These are phyloP conservation scores for Budorcas taxicolor DNA, from an alignment of 2,113 vertebrate species.

Conservation along the genomic window DNA sequence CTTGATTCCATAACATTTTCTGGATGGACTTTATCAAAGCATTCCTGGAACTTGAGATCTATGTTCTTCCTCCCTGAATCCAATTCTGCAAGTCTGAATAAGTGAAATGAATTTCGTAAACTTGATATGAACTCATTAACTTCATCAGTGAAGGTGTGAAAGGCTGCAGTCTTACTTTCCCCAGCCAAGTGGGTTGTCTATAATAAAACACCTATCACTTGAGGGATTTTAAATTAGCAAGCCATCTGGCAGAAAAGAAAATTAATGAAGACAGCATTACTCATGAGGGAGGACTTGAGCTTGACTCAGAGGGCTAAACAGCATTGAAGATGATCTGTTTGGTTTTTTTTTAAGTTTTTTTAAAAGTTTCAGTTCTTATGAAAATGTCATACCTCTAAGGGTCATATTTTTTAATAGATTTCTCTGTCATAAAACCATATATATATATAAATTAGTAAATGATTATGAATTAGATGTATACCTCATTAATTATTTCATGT, in stretches of 20 bases:
- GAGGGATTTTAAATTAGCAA: conserved; percentile 69
- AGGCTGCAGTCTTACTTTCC: conserved; percentile 50
- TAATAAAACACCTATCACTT: conserved; percentile 75
- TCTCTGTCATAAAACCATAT: not conserved
- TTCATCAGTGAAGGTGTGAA: conserved; percentile 61
- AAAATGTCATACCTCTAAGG: conserved; percentile 9
- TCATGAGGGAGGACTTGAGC: conserved; percentile 29
- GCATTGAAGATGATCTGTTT: not conserved
- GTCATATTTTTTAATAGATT: not conserved
- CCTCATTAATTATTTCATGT: not conserved
- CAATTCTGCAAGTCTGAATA: conserved; percentile 25
- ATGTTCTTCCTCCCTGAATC: not conserved
- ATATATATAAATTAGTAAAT: not conserved
- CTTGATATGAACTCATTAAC: conserved; percentile 64
- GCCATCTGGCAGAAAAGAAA: conserved; percentile 63
- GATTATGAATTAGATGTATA: not conserved
- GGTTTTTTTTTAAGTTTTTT: not conserved
- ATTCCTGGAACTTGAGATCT: not conserved
- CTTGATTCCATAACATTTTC: not conserved
- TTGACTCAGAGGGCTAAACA: conserved; percentile 40
- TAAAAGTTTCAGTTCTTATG: conserved; percentile 40
- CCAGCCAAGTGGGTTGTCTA: conserved; percentile 48
- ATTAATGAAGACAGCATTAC: conserved; percentile 65
- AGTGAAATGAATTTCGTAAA: conserved; percentile 53
- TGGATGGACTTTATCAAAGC: not conserved